Conservation (phyloP, 2,888 invertebrate genomes). For the Nomada goodeniana region DNA sequence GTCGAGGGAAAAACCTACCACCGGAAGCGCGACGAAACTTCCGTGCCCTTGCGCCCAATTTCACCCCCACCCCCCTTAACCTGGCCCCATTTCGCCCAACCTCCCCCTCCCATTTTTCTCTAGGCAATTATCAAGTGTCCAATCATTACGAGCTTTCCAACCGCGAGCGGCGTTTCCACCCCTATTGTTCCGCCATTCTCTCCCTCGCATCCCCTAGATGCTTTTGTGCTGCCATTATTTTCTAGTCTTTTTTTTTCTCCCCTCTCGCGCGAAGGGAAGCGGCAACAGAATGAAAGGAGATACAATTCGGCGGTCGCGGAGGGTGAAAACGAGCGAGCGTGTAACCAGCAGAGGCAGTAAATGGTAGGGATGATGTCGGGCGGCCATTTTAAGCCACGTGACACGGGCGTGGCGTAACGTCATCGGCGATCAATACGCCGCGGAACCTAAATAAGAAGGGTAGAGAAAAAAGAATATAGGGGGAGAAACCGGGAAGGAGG, state of each 20-base stretch:
- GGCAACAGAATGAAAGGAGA: slow-evolving; percentile 37
- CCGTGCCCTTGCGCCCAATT: slow-evolving; percentile 23
- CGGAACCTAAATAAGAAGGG: slow-evolving; percentile 65
- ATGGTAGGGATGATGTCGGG: slow-evolving; percentile 45
- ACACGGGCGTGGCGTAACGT: slow-evolving; percentile 83
- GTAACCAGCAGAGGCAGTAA: slow-evolving; percentile 16
- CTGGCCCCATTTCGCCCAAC: not conserved
- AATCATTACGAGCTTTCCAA: slow-evolving; percentile 40
- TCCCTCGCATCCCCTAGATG: too few species aligned
- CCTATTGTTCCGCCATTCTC: slow-evolving; percentile 3
- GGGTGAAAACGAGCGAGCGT: slow-evolving; percentile 37
- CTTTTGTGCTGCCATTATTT: slow-evolving; percentile 2
- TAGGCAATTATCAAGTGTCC: slow-evolving; percentile 38
- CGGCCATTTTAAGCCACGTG: slow-evolving; percentile 82
- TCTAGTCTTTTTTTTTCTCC: slow-evolving; percentile 7
- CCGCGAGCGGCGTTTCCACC: slow-evolving; percentile 8
- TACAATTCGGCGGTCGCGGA: slow-evolving; percentile 11
- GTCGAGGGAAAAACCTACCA: not conserved
- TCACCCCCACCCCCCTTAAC: not conserved
- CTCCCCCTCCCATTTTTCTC: not conserved
- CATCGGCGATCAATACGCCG: slow-evolving; percentile 82
- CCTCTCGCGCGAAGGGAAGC: not conserved
- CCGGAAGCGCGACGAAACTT: not conserved
- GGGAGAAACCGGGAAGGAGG: slow-evolving; percentile 35
- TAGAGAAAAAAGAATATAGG: slow-evolving; percentile 28